Conservation (phyloP, 1,140 invertebrate genomes). For the Pygmarrhopalites habei region DNA sequence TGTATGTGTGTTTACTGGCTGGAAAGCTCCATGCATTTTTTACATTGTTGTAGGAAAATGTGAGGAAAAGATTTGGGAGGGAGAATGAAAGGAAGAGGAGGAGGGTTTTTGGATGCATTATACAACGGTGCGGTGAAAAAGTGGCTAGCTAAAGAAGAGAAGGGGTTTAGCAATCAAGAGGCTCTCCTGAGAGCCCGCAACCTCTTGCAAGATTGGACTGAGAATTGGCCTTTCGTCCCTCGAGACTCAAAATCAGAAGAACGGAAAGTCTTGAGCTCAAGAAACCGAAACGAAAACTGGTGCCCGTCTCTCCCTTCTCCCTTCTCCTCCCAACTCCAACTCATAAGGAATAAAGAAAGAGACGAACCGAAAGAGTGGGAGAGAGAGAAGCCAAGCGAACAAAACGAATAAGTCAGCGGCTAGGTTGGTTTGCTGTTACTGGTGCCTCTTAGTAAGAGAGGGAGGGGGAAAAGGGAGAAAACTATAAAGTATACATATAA, state of each 20-base stretch:
- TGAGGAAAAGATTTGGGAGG: too few relatives aligned
- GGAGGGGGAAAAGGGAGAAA: too few relatives aligned
- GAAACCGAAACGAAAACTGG: neutral
- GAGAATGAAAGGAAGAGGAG: too few relatives aligned
- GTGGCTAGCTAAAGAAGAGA: slow-evolving; percentile 20
- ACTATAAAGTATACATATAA: too few relatives aligned
- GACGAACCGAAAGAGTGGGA: too few relatives aligned
- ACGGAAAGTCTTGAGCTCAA: slow-evolving; percentile 9
- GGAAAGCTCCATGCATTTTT: too few relatives aligned
- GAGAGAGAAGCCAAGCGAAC: too few relatives aligned
- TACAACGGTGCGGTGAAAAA: slow-evolving; percentile 23
- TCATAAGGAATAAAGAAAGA: neutral
- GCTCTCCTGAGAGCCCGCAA: slow-evolving; percentile 29
- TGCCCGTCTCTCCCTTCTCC: neutral
- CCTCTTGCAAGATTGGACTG: slow-evolving; percentile 37
- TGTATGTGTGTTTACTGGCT: too few relatives aligned
- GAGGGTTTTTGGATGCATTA: neutral
- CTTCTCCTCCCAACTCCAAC: slow-evolving; percentile 1
- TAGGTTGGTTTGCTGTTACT: too few relatives aligned
- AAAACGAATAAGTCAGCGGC: too few relatives aligned
- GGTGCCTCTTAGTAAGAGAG: too few relatives aligned
- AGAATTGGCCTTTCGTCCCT: slow-evolving; percentile 32
- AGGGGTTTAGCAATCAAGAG: slow-evolving; percentile 34
- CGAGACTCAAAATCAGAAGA: slow-evolving; percentile 17
- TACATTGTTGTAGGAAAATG: too few relatives aligned